These are phyloP conservation scores for Ladona fulva DNA, from an alignment of 1,140 invertebrate species.

Conservation along the genomic window DNA sequence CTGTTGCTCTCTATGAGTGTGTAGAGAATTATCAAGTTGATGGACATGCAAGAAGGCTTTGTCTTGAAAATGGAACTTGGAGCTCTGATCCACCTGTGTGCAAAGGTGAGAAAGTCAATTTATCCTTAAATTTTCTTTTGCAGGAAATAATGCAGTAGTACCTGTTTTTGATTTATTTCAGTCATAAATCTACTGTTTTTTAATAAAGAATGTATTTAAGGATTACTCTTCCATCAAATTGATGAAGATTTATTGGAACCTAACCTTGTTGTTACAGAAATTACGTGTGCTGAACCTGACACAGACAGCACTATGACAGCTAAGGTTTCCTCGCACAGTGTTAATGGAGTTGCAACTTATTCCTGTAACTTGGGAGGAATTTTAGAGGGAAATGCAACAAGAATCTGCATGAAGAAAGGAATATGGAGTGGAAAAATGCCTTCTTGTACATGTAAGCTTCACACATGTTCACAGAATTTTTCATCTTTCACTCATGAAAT, in stretches of 20 bases:
- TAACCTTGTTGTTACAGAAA: constrained; percentile 46
- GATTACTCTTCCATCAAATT: too few relatives aligned
- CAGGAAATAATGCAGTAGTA: too few relatives aligned
- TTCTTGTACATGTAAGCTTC: constrained; percentile 65
- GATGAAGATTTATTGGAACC: too few relatives aligned
- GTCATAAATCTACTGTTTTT: too few relatives aligned
- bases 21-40: constrained; percentile 70
- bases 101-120: constrained; percentile 44
- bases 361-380: constrained; percentile 70
- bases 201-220: too few relatives aligned
- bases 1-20: constrained; percentile 74
- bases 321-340: constrained; percentile 54
- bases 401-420: constrained; percentile 66
- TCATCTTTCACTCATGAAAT: neutral
- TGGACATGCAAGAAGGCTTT: constrained; percentile 67
- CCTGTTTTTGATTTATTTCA: too few relatives aligned
- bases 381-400: constrained; percentile 67
- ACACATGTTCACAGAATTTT: too few relatives aligned
- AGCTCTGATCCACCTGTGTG: constrained; percentile 68
- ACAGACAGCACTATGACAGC: constrained; percentile 45
- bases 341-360: constrained; percentile 69
- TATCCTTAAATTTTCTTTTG: too few relatives aligned
- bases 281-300: constrained; percentile 62
- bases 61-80: constrained; percentile 83
- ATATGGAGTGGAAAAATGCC: constrained; percentile 73